A percentile compares a stretch with the other conserved stretches of the same genome.
Evolutionary conservation across 1,140 invertebrate genomes (phyloP).

Genomic region (Ceratosolen solmsi): DNA sequence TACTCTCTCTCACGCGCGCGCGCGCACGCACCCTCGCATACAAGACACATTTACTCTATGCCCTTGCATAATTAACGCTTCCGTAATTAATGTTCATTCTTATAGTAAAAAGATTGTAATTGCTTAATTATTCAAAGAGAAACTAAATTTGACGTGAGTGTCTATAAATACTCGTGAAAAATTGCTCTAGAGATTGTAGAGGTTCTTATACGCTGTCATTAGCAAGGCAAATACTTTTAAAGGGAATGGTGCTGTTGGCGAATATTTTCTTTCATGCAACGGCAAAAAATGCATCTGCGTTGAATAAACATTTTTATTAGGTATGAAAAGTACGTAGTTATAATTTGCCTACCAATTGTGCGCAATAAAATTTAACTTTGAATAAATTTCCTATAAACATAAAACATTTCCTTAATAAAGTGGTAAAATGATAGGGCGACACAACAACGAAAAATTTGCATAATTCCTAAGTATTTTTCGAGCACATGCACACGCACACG

Average conservation of each 20-base stretch:
- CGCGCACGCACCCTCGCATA: neutral
- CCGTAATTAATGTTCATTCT: slow-evolving; percentile 18
- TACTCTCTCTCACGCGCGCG: neutral
- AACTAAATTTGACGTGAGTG: neutral
- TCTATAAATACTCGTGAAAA: slow-evolving; percentile 20
- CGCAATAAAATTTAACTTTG: slow-evolving; percentile 3
- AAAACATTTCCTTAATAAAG: slow-evolving; percentile 36
- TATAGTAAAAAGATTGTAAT: neutral
- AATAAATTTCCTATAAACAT: slow-evolving; percentile 22
- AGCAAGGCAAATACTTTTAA: neutral
- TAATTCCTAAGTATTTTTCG: slow-evolving; percentile 27
- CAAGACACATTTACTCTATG: neutral
- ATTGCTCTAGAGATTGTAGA: neutral
- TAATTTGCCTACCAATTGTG: slow-evolving; percentile 3
- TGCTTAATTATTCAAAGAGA: slow-evolving; percentile 29
- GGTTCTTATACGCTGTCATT: neutral
- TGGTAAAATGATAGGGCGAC: slow-evolving; percentile 20
- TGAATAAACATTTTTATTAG: neutral
- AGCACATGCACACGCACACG: neutral
- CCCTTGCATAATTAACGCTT: neutral
- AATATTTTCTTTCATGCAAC: neutral
- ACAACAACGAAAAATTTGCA: slow-evolving; percentile 31
- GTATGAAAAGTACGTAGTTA: neutral
- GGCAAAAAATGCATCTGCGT: neutral
- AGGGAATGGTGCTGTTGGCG: neutral